Evolutionary conservation across 2,888 invertebrate species (phyloP).

Genomic region (Myopa tessellatipennis): DNA sequence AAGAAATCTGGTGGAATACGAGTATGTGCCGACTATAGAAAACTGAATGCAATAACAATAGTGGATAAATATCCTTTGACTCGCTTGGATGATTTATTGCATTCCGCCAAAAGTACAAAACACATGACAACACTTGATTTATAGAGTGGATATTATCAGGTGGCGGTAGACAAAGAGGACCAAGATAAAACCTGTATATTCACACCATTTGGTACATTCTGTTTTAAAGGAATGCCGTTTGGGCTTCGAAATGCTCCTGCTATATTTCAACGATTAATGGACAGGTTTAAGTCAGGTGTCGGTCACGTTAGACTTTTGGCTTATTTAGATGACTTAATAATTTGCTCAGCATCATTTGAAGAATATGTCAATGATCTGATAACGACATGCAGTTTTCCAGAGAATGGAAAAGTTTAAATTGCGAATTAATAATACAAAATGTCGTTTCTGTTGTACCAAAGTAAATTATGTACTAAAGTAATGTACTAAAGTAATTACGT

Average conservation of each 20-base stretch:
- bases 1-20: conserved; percentile 1
- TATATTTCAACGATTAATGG: conserved; percentile 52
- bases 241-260: conserved; percentile 57
- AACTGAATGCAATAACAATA: conserved; percentile 34
- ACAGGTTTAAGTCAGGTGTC: conserved; percentile 44
- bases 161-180: background rate
- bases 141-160: background rate
- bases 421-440: conserved; percentile 50
- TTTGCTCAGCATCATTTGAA: conserved; percentile 51
- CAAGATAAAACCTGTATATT: background rate
- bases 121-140: background rate
- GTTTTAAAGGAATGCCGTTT: conserved; percentile 60
- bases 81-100: conserved; percentile 40
- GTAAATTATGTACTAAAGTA: conserved; percentile 39
- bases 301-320: conserved; percentile 46
- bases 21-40: conserved; percentile 40
- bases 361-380: conserved; percentile 42
- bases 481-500: conserved; percentile 42
- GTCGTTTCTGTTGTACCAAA: conserved; percentile 40
- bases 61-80: conserved; percentile 40
- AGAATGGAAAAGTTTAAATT: conserved; percentile 34
- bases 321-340: conserved; percentile 56
- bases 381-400: conserved; percentile 17
- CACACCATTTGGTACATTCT: conserved; percentile 52
- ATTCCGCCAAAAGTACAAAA: conserved; percentile 17